Evolutionary conservation across 2,113 vertebrate species (phyloP).

Genomic region (Calyptomena viridis): DNA sequence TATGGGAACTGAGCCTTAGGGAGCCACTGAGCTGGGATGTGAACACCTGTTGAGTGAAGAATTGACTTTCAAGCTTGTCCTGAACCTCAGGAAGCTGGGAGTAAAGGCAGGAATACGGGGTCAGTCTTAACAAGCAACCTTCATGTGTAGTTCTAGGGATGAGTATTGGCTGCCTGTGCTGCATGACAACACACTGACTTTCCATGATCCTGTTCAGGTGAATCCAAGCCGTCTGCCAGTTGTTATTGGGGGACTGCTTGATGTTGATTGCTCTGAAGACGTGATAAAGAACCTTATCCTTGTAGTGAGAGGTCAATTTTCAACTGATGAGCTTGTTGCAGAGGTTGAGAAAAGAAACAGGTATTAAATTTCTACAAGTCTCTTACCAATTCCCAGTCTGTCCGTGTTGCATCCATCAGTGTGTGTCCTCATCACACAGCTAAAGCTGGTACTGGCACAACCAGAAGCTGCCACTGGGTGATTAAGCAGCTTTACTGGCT

Average conservation of each 20-base stretch:
- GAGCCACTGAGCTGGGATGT: background rate
- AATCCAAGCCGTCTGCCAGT: conserved; percentile 97
- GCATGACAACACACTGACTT: background rate
- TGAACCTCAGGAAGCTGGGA: background rate
- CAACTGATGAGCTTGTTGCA: conserved; percentile 96
- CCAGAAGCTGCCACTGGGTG: background rate
- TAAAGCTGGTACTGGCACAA: background rate
- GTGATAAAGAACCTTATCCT: conserved; percentile 97
- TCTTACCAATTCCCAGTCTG: background rate
- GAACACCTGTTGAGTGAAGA: background rate
- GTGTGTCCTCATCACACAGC: background rate
- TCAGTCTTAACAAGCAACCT: background rate
- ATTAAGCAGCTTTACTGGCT: background rate
- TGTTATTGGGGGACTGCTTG: conserved; percentile 92
- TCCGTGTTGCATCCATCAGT: background rate
- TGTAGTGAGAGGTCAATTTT: conserved; percentile 96
- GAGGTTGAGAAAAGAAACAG: conserved; percentile 98
- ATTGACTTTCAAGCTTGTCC: background rate
- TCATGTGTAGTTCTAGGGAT: background rate
- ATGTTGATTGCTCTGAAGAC: conserved; percentile 98
- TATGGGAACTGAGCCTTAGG: background rate
- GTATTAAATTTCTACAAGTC: conserved; percentile 51
- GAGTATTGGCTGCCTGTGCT: background rate
- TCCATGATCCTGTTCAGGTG: conserved; percentile 75
- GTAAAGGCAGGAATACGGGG: background rate